A percentile compares a stretch with the other conserved stretches of the same genome.
Conservation (phyloP, 92 coral and sea anemone genomes). For the Phenganax stokvisi region DNA sequence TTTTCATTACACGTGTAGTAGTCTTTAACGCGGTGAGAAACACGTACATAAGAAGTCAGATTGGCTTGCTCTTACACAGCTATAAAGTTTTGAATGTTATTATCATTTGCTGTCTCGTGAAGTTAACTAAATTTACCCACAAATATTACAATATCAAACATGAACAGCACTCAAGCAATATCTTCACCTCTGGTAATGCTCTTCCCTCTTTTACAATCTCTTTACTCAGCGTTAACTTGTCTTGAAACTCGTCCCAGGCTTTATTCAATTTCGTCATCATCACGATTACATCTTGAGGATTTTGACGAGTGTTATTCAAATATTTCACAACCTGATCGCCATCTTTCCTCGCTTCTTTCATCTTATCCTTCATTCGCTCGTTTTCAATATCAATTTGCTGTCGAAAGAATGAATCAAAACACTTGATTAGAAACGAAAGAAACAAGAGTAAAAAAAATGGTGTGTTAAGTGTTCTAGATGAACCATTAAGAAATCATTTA, state of each 20-base stretch:
- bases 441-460: too few species aligned
- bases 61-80: too few species aligned
- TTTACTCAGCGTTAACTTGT: slow-evolving; percentile 44
- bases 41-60: too few species aligned
- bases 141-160: too few species aligned
- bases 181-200: slow-evolving; percentile 63
- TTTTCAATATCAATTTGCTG: slow-evolving; percentile 44
- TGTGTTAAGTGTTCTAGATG: too few species aligned
- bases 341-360: slow-evolving; percentile 25
- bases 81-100: too few species aligned
- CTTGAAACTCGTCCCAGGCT: slow-evolving; percentile 74
- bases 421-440: too few species aligned
- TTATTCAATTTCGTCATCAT: slow-evolving; percentile 60
- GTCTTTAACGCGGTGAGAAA: too few species aligned
- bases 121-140: too few species aligned
- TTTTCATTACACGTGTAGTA: too few species aligned
- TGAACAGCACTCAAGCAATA: slow-evolving; percentile 22
- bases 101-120: too few species aligned
- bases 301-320: slow-evolving; percentile 42
- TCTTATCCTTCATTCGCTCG: slow-evolving; percentile 51
- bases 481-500: too few species aligned
- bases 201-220: slow-evolving; percentile 54
- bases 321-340: slow-evolving; percentile 10
- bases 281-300: slow-evolving; percentile 50
- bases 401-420: neutral